Evolutionary conservation across 2,113 vertebrate species (phyloP).

Genomic region (Rhagologus leucostigma): DNA sequence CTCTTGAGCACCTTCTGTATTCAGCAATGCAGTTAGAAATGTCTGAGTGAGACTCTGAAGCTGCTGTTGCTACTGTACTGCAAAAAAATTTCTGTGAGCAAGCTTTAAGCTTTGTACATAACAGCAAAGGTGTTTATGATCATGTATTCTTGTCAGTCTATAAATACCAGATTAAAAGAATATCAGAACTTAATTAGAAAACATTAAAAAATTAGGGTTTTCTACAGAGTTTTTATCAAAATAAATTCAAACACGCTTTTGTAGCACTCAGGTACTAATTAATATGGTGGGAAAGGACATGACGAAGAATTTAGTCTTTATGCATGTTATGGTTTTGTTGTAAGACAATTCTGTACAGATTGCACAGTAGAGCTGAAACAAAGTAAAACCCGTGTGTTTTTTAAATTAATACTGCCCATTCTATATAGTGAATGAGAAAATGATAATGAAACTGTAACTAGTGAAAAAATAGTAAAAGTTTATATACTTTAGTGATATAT

Average conservation of each 20-base stretch:
- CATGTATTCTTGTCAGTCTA: not conserved
- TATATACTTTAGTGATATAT: not conserved
- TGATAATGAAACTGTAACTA: not conserved
- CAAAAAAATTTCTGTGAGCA: not conserved
- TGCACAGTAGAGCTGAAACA: not conserved
- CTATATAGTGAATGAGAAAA: not conserved
- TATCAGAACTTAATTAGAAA: not conserved
- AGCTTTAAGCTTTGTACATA: not conserved
- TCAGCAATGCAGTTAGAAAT: not conserved
- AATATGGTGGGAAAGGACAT: not conserved
- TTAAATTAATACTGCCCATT: not conserved
- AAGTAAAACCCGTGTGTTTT: not conserved
- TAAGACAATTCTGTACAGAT: not conserved
- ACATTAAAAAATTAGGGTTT: not conserved
- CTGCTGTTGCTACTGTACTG: accelerated
- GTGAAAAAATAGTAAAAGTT: not conserved
- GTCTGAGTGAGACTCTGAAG: not conserved
- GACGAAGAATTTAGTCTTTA: not conserved
- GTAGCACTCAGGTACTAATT: not conserved
- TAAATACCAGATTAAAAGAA: not conserved
- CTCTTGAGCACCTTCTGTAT: not conserved
- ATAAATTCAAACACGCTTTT: not conserved
- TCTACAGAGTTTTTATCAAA: not conserved
- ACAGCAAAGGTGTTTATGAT: not conserved
- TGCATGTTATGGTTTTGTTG: not conserved